Base-by-base conservation (phyloP, 2,797 vertebrate genomes). In the Halcyon smyrnensis region DNA sequence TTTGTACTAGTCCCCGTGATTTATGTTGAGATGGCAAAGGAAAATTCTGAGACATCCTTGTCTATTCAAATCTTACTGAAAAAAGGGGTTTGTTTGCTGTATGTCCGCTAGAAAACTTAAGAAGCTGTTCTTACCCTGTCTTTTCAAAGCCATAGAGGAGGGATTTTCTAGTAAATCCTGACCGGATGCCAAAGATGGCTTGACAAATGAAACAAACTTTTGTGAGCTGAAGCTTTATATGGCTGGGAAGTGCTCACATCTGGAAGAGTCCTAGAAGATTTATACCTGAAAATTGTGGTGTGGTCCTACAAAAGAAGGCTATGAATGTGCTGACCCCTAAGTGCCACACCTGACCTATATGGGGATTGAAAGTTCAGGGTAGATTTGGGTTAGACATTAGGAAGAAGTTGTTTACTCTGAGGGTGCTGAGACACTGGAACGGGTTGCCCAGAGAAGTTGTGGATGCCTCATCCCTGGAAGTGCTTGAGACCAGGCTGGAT, bases 281-380 rank as follows among this genome's bases (percentile, higher is more conserved):
- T 62, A 68, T 62, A 76, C 19, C 45, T 89, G n/a, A 53, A 90
- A 90, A 63, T 12, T 1, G 0, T n/a, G 21, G 7, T 76, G 10
- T n/a, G 37, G 30, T 69, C 13, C 25, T 54, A 30, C 12, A 84
- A 50, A 79, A 20, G 23, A 76, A 54, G n/a, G 15, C 14, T 71
- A 15, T n/a, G 60, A 76, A 74, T 19, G 12, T 67, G 39, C 36
- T 69, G 57, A 50, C 8, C 11, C 11, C 23, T 20, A 57, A n/a
- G 46, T 56, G 45, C 54, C 45, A 37, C 0, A 1, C 63, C 28
- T 5, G 8, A 48, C 30, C 9, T 48, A 39, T 5, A 3, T 15
- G 10, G 27, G 51, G 27, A 53, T 28, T 53, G 46, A 53, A 53
- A 53, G 30, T 53, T 53, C 51, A 53, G 28, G 27, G 51, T 53